Percentiles rank a stretch among this genome's conserved stretches.
These are phyloP conservation scores for Nanorana parkeri DNA, from an alignment of 2,113 vertebrate genomes.

Conservation along the genomic window DNA sequence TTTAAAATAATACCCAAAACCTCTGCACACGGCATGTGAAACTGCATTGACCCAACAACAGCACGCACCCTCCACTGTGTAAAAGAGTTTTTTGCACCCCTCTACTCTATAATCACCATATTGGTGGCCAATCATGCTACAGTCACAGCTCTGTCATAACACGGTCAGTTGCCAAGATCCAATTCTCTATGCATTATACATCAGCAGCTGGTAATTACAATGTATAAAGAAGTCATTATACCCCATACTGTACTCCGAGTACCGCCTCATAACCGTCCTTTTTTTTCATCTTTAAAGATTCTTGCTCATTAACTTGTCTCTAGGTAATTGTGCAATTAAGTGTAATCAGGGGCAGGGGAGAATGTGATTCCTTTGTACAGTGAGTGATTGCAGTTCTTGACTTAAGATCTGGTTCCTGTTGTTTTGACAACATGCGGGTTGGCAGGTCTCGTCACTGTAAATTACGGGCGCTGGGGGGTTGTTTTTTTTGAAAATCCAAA, in stretches of 20 bases:
- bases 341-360: conserved; percentile 68
- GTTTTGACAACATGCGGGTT: conserved; percentile 61
- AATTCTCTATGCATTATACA: neutral
- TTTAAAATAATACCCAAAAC: too few relatives aligned
- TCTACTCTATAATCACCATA: too few relatives aligned
- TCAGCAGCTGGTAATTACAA: conserved; percentile 63
- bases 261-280: conserved; percentile 68
- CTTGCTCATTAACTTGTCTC: conserved; percentile 71
- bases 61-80: too few relatives aligned
- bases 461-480: neutral
- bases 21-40: too few relatives aligned
- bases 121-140: too few relatives aligned
- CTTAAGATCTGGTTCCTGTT: conserved; percentile 62
- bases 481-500: neutral
- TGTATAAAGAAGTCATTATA: conserved; percentile 62
- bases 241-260: conserved; percentile 50
- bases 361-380: conserved; percentile 63
- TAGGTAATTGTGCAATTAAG: conserved; percentile 73
- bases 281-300: conserved; percentile 65
- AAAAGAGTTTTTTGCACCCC: too few relatives aligned
- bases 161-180: too few relatives aligned
- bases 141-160: too few relatives aligned
- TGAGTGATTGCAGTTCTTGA: conserved; percentile 56
- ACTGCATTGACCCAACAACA: too few relatives aligned
- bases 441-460: conserved; percentile 60